A percentile compares a stretch with the other conserved stretches of the same genome.
These are phyloP conservation scores for Pitangus sulphuratus DNA, from an alignment of 2,797 vertebrate genomes.

Conservation along the genomic window DNA sequence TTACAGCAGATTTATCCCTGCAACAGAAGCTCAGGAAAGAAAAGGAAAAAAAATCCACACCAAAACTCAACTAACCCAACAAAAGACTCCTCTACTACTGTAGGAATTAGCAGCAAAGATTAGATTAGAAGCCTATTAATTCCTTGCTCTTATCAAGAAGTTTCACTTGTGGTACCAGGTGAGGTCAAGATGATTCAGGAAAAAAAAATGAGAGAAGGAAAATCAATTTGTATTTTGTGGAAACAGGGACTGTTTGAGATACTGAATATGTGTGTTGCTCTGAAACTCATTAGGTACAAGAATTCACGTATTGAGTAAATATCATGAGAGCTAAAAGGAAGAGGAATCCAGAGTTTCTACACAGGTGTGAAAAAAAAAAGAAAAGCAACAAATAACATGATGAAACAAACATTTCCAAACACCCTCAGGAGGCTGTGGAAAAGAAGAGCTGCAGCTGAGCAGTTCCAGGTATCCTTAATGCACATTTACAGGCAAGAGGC, in stretches of 20 bases:
- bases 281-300: neutral
- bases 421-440: fast-evolving
- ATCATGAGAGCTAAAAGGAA: neutral
- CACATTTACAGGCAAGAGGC: fast-evolving
- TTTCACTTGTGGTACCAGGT: neutral
- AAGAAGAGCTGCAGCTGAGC: neutral
- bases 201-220: neutral
- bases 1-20: neutral
- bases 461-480: fast-evolving
- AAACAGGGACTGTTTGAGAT: neutral
- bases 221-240: neutral
- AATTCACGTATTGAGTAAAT: neutral
- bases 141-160: neutral
- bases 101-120: neutral
- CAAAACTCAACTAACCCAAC: neutral
- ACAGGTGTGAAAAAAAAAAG: neutral
- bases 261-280: neutral
- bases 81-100: neutral
- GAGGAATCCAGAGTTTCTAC: neutral
- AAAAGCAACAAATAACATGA: fast-evolving
- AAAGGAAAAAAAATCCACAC: neutral
- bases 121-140: neutral
- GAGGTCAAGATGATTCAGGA: neutral
- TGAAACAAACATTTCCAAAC: neutral
- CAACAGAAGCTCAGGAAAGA: neutral